These are phyloP conservation scores for Xestia xanthographa DNA, from an alignment of 2,888 invertebrate genomes.

Conservation along the genomic window DNA sequence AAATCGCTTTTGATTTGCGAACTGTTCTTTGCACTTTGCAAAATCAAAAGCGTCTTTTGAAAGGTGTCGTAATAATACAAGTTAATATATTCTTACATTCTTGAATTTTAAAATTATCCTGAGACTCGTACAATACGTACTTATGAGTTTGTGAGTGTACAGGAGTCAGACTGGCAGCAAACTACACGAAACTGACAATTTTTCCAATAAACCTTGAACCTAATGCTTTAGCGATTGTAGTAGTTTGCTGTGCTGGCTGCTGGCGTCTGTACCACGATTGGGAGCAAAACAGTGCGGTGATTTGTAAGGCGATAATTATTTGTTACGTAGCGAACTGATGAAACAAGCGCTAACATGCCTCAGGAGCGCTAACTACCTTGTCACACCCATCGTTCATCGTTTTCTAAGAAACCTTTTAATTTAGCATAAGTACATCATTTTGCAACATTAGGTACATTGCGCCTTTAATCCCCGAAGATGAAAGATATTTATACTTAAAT, in stretches of 20 bases:
- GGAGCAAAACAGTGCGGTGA: slow-evolving; percentile 18
- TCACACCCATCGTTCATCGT: slow-evolving; percentile 18
- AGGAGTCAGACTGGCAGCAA: no score
- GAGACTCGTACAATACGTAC: background rate
- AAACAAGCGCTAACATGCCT: slow-evolving; percentile 43
- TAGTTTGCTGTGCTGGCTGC: no score
- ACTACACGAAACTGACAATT: no score
- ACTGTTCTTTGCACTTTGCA: background rate
- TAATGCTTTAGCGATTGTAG: no score
- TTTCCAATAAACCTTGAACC: no score
- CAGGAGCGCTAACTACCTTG: slow-evolving; percentile 40
- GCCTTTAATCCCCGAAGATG: background rate
- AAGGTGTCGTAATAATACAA: background rate
- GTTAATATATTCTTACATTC: background rate
- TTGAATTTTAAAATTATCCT: background rate
- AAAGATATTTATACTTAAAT: background rate
- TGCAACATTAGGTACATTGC: background rate
- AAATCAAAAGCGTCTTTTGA: background rate
- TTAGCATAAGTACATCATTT: slow-evolving; percentile 16
- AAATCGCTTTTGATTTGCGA: background rate
- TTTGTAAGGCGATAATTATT: slow-evolving; percentile 41
- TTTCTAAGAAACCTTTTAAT: slow-evolving; percentile 8
- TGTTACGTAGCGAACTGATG: slow-evolving; percentile 31
- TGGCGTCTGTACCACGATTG: background rate
- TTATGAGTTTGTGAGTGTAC: no score